Conservation (phyloP, 2,888 invertebrate species). For the Anagyrus pseudococci region DNA sequence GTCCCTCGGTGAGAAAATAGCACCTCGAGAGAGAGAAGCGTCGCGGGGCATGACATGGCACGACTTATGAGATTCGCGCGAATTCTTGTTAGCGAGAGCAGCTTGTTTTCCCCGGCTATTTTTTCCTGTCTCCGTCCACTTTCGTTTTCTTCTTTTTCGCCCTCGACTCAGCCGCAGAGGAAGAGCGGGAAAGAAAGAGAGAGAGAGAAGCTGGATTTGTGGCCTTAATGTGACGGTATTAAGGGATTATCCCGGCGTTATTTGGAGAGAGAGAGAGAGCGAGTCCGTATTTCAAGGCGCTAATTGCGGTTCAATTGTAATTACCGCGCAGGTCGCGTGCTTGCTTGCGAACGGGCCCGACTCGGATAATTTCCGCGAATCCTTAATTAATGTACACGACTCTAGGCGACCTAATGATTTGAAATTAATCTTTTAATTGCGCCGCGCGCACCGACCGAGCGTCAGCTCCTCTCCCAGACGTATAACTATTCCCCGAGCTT, state of each 20-base stretch:
- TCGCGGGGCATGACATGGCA: too few species aligned
- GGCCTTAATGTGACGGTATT: slow-evolving; percentile 26
- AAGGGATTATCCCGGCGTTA: slow-evolving; percentile 24
- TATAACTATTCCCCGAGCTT: too few species aligned
- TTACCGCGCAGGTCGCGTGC: not conserved
- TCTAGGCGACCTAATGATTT: not conserved
- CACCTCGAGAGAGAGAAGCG: too few species aligned
- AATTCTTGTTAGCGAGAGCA: too few species aligned
- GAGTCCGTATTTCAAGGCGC: slow-evolving; percentile 14
- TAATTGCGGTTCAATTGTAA: slow-evolving; percentile 32
- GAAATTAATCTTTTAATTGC: not conserved
- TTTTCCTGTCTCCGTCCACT: too few species aligned
- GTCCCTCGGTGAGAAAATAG: too few species aligned
- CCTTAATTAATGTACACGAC: not conserved
- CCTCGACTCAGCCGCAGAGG: too few species aligned
- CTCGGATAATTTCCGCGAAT: not conserved
- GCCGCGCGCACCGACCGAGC: not conserved
- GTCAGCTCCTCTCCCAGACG: too few species aligned
- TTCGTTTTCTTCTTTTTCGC: too few species aligned
- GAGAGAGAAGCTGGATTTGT: slow-evolving; percentile 2
- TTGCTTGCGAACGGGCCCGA: not conserved
- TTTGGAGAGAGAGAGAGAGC: slow-evolving; percentile 2
- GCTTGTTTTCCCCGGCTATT: too few species aligned
- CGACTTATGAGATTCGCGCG: too few species aligned
- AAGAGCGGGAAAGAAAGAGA: too few species aligned